Evolutionary conservation across 2,113 vertebrate genomes (phyloP).

Genomic region (Silurus asotus): DNA sequence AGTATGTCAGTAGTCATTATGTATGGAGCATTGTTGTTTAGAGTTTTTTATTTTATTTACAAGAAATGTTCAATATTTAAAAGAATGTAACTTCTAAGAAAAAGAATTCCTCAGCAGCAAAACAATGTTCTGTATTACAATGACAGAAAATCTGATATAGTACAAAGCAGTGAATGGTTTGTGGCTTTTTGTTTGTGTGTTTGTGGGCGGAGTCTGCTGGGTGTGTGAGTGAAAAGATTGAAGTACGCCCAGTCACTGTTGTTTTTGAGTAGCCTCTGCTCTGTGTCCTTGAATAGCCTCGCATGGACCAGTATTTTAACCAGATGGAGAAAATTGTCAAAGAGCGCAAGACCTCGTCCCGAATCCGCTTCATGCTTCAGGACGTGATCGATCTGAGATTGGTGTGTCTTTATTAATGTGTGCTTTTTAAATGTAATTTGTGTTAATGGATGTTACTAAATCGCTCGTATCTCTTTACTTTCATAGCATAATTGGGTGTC

Average conservation of each 20-base stretch:
- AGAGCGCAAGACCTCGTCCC: constrained; percentile 94
- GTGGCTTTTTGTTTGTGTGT: constrained; percentile 16
- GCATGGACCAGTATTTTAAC: constrained; percentile 98
- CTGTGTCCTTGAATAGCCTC: constrained; percentile 76
- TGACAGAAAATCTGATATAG: neutral
- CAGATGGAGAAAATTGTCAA: constrained; percentile 99
- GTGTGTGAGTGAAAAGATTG: neutral
- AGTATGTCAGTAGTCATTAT: neutral
- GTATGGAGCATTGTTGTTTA: neutral
- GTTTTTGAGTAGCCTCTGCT: constrained; percentile 28
- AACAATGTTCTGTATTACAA: neutral
- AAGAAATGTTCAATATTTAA: neutral
- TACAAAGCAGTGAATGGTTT: neutral
- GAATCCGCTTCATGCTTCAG: constrained; percentile 97
- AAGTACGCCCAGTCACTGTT: constrained; percentile 20
- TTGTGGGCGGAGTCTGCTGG: neutral
- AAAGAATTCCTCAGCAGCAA: neutral
- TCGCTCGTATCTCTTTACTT: neutral
- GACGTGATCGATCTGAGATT: constrained; percentile 92
- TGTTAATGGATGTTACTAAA: neutral
- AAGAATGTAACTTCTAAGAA: neutral
- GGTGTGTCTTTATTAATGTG: constrained; percentile 68
- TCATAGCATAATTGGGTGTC: constrained; percentile 94
- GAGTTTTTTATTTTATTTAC: neutral
- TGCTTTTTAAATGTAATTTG: neutral